These are phyloP conservation scores for Chionis minor DNA, from an alignment of 2,113 vertebrate species.

Conservation along the genomic window DNA sequence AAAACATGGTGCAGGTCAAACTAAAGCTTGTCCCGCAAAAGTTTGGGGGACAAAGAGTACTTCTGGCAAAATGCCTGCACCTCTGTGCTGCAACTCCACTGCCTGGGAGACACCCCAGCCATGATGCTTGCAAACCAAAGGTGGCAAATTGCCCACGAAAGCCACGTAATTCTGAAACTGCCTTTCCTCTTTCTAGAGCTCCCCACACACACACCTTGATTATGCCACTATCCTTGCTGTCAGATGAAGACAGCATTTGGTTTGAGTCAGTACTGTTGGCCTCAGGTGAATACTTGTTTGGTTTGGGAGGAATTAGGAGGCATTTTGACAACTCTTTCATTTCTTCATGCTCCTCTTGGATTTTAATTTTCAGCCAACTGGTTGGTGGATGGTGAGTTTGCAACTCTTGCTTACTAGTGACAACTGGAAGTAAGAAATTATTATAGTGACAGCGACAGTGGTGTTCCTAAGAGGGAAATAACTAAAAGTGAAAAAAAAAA, in stretches of 20 bases:
- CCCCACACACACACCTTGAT: not conserved
- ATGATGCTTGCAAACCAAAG: not conserved
- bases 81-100: not conserved
- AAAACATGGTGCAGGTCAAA: not conserved
- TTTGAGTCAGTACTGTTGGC: conserved; percentile 44
- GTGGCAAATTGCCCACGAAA: not conserved
- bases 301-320: conserved; percentile 62
- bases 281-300: conserved; percentile 58
- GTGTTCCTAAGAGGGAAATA: conserved; percentile 28
- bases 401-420: conserved; percentile 65
- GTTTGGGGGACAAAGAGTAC: not conserved
- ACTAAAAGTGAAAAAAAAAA: not conserved
- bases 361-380: conserved; percentile 68
- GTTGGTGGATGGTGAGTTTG: conserved; percentile 67
- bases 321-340: conserved; percentile 69
- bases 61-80: not conserved
- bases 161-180: not conserved
- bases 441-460: conserved; percentile 11
- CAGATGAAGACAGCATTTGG: conserved; percentile 14
- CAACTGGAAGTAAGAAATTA: conserved; percentile 57
- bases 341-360: conserved; percentile 67
- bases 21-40: not conserved
- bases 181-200: not conserved
- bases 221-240: not conserved
- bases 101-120: not conserved